These are phyloP conservation scores for Philhelius pedissequus DNA, from an alignment of 2,888 invertebrate species.

Conservation along the genomic window DNA sequence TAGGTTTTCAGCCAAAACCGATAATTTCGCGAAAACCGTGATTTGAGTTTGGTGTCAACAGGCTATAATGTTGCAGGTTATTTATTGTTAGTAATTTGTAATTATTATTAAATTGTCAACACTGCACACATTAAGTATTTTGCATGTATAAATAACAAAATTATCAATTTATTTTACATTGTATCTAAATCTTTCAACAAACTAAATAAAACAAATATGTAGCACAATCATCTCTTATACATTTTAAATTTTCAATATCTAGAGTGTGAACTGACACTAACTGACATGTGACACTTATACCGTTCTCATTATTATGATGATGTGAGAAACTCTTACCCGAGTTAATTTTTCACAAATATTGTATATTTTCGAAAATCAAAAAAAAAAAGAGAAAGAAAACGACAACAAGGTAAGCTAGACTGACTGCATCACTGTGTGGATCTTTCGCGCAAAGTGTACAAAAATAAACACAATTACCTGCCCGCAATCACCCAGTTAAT, in stretches of 20 bases:
- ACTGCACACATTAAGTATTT: too few species aligned
- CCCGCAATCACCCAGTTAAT: constrained; percentile 56
- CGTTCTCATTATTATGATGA: constrained; percentile 19
- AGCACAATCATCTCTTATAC: constrained; percentile 2
- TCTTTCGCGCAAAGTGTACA: constrained; percentile 53
- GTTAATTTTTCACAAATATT: constrained; percentile 23
- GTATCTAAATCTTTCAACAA: neutral
- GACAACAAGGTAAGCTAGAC: constrained; percentile 25
- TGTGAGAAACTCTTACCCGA: neutral
- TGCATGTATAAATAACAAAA: neutral
- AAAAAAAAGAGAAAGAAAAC: constrained; percentile 5
- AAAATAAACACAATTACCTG: constrained; percentile 68
- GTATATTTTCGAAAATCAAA: neutral
- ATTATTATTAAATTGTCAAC: too few species aligned
- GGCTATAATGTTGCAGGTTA: too few species aligned
- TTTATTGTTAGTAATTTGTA: too few species aligned
- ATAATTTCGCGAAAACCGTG: too few species aligned
- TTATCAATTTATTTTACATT: neutral
- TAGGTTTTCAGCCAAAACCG: too few species aligned
- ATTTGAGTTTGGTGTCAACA: too few species aligned
- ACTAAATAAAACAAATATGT: neutral
- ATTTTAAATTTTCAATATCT: constrained; percentile 21
- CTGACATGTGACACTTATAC: constrained; percentile 59
- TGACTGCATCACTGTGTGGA: constrained; percentile 23
- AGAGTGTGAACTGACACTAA: constrained; percentile 27